Evolutionary conservation across 2,797 vertebrate genomes (phyloP), one percentile per base, ranked within the genome.

Genomic region (Cryptoblepharus egeriae): DNA sequence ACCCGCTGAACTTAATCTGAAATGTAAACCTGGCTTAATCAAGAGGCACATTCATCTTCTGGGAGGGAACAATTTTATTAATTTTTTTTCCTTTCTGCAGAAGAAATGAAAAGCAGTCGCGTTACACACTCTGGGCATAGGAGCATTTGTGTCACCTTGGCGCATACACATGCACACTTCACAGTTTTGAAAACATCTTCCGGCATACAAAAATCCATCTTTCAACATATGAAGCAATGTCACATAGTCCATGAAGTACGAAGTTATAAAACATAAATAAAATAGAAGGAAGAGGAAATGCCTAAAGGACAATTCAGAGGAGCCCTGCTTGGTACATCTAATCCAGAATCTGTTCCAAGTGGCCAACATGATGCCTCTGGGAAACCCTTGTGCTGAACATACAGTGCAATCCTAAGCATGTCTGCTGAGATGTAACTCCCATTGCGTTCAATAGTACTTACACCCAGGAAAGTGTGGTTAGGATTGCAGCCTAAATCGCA

Each of bases 41-140:
- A 80, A 55, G 60, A 37, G 1, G 45, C 35, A 75, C 0, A 0
- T 79, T 63, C 37, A 61, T 75, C 18, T 65, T 80, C 32, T 86
- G 60, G 61, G 75, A 65, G 55, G 81, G 85, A 84, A 85, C 72
- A 11, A 2, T 30, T 79, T 82, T 52, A 52, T 68, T 60, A 26
- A 42, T 32, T 52, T 6, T 35, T 30, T 3, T 55, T 39, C 26
- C 32, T 82, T 85, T 2, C 75, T 15, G n/a, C 78, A 35, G 20
- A 65, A 88, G 85, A 89, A 86, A 83, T 75, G 39, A 60, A 91
- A 63, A 35, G n/a, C 39, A 7, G 1, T 3, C 2, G 26, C 16
- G 9, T 52, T 35, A 9, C 6, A 12, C 15, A 3, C 26, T 22
- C 12, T 20, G 24, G 2, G 10, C 20, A 28, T 22, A 16, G 15